Evolutionary conservation across 2,797 vertebrate species (phyloP), one percentile per base, ranked within the genome.

Genomic region (Myotis daubentonii): DNA sequence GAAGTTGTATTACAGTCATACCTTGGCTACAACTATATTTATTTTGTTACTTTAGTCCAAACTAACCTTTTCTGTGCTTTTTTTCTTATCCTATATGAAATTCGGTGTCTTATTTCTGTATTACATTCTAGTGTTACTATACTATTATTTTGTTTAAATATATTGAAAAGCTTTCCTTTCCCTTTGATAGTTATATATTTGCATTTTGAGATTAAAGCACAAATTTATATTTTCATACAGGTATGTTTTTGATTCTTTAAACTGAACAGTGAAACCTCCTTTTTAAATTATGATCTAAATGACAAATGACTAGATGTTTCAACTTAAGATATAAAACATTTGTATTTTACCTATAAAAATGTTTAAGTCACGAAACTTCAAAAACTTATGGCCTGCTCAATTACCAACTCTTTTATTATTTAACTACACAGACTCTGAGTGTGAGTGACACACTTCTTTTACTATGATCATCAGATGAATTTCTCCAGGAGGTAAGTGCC

Each of bases 201-300:
- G 15, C 20, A 81, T 78, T 85, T 76, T 94, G 33, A 38, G 57
- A 80, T 82, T 66, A 71, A 96, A 94, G 75, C 28, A 75, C 75
- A 80, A 57, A 44, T 57, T 53, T 51, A 23, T 44, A 19, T 71
- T 84, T 89, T 57, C 74, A 62, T 49, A 33, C 22, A 79, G 20
- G 22, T 12, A 89, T 22, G 2, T 25, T 92, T 93, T 75, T 75
- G 65, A 79, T 81, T 79, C 66, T 92, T 85, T 12, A 95, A 90
- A 81, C 30, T 80, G 11, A 68, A 70, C 82, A 55, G 1, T 72
- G 12, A 94, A 91, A 89, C 55, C 2, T 13, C 25, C 53, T 10
- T 94, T 92, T 79, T n/a, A 84, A 88, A 84, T 75, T 71, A 55
- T 55, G 12, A 87, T 30, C 70, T 41, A 86, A 94, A 62, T 76